Conservation (phyloP, 1,140 invertebrate species). For the Nomia melanderi region DNA sequence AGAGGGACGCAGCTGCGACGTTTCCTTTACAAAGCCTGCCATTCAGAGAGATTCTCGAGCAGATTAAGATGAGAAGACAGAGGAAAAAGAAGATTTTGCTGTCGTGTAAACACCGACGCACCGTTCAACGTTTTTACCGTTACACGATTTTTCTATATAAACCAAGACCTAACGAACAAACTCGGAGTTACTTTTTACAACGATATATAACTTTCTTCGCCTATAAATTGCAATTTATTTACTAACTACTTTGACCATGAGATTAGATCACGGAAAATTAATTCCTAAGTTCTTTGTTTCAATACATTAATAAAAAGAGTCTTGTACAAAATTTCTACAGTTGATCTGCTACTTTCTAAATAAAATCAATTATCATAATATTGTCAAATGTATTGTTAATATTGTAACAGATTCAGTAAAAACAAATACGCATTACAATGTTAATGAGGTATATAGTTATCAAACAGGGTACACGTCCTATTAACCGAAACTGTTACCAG, state of each 20-base stretch:
- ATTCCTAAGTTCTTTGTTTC: too few relatives aligned
- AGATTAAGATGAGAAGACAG: constrained; percentile 56
- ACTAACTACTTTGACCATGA: too few relatives aligned
- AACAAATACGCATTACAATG: not conserved
- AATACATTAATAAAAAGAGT: too few relatives aligned
- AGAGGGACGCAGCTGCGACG: constrained; percentile 68
- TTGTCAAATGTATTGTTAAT: constrained; percentile 12
- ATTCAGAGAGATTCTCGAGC: constrained; percentile 69
- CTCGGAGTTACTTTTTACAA: not conserved
- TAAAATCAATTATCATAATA: not conserved
- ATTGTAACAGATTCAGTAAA: not conserved
- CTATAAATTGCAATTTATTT: too few relatives aligned
- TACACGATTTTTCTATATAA: not conserved
- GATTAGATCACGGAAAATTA: too few relatives aligned
- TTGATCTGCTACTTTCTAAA: not conserved
- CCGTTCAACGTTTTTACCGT: not conserved
- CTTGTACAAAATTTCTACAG: too few relatives aligned
- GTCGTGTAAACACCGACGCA: not conserved
- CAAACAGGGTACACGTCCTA: constrained; percentile 5
- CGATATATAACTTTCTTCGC: too few relatives aligned
- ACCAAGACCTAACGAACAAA: not conserved
- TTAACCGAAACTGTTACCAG: not conserved
- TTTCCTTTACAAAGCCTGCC: constrained; percentile 69
- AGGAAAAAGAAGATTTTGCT: not conserved
- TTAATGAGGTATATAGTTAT: constrained; percentile 15